Conservation (phyloP, 1,140 invertebrate genomes). For the Stegodyphus mimosarum region DNA sequence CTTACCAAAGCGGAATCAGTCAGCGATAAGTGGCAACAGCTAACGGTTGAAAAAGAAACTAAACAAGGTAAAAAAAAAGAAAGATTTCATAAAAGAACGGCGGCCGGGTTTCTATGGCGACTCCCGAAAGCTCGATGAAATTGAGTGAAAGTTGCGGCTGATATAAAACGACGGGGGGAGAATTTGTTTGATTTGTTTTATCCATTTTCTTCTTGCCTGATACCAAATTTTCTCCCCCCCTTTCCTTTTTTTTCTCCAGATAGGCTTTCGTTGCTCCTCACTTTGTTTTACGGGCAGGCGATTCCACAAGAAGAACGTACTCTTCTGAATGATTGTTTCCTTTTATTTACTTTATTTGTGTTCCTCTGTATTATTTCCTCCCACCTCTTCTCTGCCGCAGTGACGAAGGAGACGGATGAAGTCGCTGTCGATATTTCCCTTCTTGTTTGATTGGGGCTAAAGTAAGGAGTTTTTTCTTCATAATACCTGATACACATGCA, state of each 20-base stretch:
- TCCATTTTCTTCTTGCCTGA: neutral
- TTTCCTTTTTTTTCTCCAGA: neutral
- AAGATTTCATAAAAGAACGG: neutral
- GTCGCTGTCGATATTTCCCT: no score
- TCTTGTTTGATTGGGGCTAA: no score
- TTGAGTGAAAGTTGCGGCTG: slow-evolving; percentile 58
- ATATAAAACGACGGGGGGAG: slow-evolving; percentile 15
- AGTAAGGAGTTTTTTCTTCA: no score
- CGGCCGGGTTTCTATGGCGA: slow-evolving; percentile 29
- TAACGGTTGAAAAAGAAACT: slow-evolving; percentile 8
- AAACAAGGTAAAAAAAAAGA: slow-evolving; percentile 2
- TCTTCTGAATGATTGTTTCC: neutral
- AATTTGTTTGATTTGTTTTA: neutral
- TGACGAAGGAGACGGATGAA: no score
- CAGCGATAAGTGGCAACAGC: slow-evolving; percentile 55
- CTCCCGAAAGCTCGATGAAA: slow-evolving; percentile 33
- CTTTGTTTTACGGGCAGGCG: slow-evolving; percentile 11
- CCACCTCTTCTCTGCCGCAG: no score
- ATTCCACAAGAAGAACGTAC: neutral
- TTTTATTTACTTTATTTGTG: no score
- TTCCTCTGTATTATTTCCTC: no score
- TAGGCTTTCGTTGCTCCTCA: neutral
- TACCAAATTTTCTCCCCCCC: neutral
- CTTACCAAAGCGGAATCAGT: slow-evolving; percentile 55
- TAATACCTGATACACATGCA: no score